phyloP scores from a whole-genome alignment of 2,888 invertebrate species.

The Lampropteryx suffumata region DNA sequence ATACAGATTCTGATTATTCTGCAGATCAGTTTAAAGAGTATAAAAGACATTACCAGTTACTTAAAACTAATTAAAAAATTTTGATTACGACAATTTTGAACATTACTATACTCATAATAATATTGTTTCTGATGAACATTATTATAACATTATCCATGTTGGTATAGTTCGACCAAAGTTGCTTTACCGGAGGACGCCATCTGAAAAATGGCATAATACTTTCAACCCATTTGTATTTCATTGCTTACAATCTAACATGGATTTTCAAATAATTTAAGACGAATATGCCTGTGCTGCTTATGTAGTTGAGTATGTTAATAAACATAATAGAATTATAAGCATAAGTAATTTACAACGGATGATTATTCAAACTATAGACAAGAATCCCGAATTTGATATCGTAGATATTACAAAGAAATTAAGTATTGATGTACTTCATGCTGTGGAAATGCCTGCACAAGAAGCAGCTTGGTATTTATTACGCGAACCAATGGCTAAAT shows the following conservation, averaged over 20 bases:
- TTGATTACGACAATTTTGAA: slow-evolving; percentile 40
- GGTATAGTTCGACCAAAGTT: slow-evolving; percentile 50
- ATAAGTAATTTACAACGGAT: slow-evolving; percentile 47
- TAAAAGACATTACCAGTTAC: slow-evolving; percentile 31
- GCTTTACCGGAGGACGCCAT: slow-evolving; percentile 45
- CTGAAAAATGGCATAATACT: slow-evolving; percentile 55
- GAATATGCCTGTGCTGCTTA: slow-evolving; percentile 60
- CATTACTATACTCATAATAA: slow-evolving; percentile 40
- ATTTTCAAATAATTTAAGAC: slow-evolving; percentile 56
- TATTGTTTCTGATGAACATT: slow-evolving; percentile 43
- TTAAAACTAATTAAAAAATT: slow-evolving; percentile 41
- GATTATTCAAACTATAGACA: slow-evolving; percentile 36
- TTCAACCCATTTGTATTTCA: slow-evolving; percentile 57
- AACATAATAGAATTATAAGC: slow-evolving; percentile 49
- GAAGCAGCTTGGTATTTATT: slow-evolving; percentile 53
- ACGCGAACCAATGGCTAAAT: slow-evolving; percentile 38
- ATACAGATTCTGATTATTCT: slow-evolving; percentile 33
- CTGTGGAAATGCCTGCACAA: slow-evolving; percentile 47
- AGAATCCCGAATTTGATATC: slow-evolving; percentile 41
- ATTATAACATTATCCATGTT: slow-evolving; percentile 40
- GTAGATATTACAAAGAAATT: slow-evolving; percentile 37
- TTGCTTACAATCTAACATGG: slow-evolving; percentile 50
- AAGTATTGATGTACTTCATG: slow-evolving; percentile 35
- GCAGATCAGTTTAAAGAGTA: slow-evolving; percentile 35
- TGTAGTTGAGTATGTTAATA: slow-evolving; percentile 61